Base-by-base conservation (phyloP, 2,797 vertebrate species). In the Parotocinclus haroldoi region DNA sequence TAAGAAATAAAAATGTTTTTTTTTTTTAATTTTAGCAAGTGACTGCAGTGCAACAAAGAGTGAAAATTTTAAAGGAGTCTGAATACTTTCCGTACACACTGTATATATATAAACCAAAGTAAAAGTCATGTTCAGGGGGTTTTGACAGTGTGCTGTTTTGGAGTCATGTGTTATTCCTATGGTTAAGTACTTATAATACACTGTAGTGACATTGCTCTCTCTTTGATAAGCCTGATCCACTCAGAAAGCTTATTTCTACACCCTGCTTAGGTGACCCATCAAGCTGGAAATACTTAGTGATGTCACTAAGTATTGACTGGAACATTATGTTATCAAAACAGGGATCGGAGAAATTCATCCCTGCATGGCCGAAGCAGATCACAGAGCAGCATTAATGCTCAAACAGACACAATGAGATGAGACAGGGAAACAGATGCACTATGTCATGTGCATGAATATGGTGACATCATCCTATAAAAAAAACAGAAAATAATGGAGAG, bases 381-480 rank as follows among this genome's bases (percentile, higher is more conserved):
- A 7, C 45, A 13, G 7, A 8, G 14, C 48, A 50, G n/a, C n/a
- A 16, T 16, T n/a, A 50, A n/a, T 7, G 16, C 48, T 50, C 14
- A 42, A 42, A 42, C 10, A 50, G 48, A 50, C 48, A n/a, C 40
- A 9, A 12, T 12, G 11, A 44, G 40, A 44, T 44, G 8, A 6
- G 45, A 11, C 45, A 46, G 45, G 11, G 6, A n/a, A 46, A 46
- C 45, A 46, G 45, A 46, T 46, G 45, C 6, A n/a, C 45, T 6
- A 13, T 46, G 45, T 46, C 45, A 46, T 46, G 40, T 58, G 46
- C 38, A 51, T 56, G 48, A n/a, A n/a, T n/a, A n/a, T n/a, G 48
- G 45, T 61, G 75, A 74, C 58, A 45, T 65, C 64, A 68, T 68
- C 61, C 66, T 64, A 64, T 46, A 11, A 1, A 46, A 1, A 46